Conservation (phyloP, 2,888 invertebrate species). For the Leptarthrus brevirostris region DNA sequence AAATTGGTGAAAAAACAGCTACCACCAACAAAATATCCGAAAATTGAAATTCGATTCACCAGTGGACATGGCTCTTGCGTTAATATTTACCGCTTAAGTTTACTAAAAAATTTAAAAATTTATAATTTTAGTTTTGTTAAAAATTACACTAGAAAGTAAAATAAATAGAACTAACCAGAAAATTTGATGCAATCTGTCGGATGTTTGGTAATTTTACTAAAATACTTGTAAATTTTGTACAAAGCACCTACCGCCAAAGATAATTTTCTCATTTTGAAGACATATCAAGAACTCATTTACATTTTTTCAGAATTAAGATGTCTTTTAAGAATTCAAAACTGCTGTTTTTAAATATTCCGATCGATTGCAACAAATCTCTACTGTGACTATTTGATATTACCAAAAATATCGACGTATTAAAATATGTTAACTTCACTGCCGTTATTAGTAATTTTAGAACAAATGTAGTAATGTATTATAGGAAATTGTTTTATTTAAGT, state of each 20-base stretch:
- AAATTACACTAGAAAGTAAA: background rate
- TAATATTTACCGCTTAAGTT: conserved; percentile 11
- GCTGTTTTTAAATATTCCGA: background rate
- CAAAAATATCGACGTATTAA: conserved; percentile 32
- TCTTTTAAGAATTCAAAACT: background rate
- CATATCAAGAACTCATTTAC: conserved; percentile 30
- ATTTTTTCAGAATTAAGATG: background rate
- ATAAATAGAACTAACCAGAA: background rate
- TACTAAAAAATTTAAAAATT: background rate
- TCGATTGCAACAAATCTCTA: background rate
- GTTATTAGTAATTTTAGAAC: conserved; percentile 41
- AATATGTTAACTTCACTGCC: conserved; percentile 44
- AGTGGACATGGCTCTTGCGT: conserved; percentile 8
- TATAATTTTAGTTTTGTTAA: background rate
- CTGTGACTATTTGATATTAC: conserved; percentile 26
- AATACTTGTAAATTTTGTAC: background rate
- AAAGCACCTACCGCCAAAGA: background rate
- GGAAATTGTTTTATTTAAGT: conserved; percentile 25
- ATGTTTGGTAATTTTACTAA: background rate
- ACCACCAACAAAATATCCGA: background rate
- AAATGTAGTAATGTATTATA: conserved; percentile 11
- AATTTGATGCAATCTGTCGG: background rate
- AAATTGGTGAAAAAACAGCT: conserved; percentile 2
- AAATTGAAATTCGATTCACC: background rate
- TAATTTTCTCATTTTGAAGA: conserved; percentile 5